phyloP scores from a whole-genome alignment of 2,113 vertebrate genomes.

The Egretta garzetta region DNA sequence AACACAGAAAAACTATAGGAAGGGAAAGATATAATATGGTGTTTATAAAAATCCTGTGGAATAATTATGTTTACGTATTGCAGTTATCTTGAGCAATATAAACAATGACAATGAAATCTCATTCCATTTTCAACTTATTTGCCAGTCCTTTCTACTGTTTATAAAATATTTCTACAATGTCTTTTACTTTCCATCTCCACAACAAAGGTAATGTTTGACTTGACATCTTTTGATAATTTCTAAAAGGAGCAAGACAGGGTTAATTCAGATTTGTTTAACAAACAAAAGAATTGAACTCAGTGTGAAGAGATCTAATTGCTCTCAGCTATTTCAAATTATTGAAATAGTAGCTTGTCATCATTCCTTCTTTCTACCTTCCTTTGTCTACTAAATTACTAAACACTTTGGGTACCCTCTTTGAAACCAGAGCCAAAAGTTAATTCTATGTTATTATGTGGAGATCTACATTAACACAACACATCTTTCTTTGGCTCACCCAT shows the following conservation, averaged over 20 bases:
- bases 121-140: background rate
- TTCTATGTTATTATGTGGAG: background rate
- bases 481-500: too few species aligned
- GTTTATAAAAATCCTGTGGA: background rate
- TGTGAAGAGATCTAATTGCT: background rate
- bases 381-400: background rate
- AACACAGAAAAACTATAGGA: fast-evolving
- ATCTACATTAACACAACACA: fast-evolving
- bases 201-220: background rate
- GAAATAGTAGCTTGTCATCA: background rate
- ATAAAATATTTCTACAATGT: background rate
- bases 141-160: background rate
- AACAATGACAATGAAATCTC: background rate
- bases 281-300: background rate
- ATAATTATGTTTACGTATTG: background rate
- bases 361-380: background rate
- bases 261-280: background rate
- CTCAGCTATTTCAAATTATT: background rate
- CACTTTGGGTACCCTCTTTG: background rate
- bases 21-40: fast-evolving
- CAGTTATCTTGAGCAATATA: background rate
- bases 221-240: background rate
- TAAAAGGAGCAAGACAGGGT: background rate
- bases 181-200: background rate
- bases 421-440: background rate